Conservation (phyloP, 2,797 vertebrate species). For the Karalla daura region DNA sequence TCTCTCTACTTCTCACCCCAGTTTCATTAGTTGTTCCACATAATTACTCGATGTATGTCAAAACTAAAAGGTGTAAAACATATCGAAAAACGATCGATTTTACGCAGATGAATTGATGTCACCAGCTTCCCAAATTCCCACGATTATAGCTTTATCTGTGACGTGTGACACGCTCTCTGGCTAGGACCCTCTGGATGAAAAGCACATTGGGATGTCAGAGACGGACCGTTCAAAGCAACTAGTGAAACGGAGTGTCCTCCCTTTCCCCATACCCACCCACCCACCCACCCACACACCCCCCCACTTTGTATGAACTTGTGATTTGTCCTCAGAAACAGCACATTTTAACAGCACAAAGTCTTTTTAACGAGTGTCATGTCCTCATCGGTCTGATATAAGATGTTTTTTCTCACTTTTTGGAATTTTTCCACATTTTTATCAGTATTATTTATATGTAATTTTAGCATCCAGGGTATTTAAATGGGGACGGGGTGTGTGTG, state of each 20-base stretch:
- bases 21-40: constrained; percentile 50
- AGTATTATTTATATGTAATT: constrained; percentile 64
- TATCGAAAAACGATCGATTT: no score
- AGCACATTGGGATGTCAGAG: constrained; percentile 9
- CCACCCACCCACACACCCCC: no score
- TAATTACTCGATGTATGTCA: neutral
- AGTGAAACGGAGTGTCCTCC: constrained; percentile 40
- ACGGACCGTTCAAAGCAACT: constrained; percentile 19
- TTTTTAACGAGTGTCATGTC: constrained; percentile 58
- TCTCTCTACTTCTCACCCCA: constrained; percentile 42
- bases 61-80: no score
- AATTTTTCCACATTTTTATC: constrained; percentile 65
- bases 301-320: constrained; percentile 69
- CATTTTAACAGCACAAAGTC: constrained; percentile 78
- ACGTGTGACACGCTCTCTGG: neutral
- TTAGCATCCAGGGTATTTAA: constrained; percentile 50
- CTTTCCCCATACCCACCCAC: constrained; percentile 23
- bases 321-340: constrained; percentile 76
- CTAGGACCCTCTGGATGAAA: constrained; percentile 1
- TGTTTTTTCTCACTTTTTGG: constrained; percentile 59
- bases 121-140: constrained; percentile 7
- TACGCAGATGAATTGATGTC: constrained; percentile 12
- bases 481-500: constrained; percentile 7
- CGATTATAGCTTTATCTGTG: constrained; percentile 1
- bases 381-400: constrained; percentile 46